Evolutionary conservation across 2,113 vertebrate species (phyloP), one percentile per base, ranked within the genome.

Genomic region (Hydropotes inermis): DNA sequence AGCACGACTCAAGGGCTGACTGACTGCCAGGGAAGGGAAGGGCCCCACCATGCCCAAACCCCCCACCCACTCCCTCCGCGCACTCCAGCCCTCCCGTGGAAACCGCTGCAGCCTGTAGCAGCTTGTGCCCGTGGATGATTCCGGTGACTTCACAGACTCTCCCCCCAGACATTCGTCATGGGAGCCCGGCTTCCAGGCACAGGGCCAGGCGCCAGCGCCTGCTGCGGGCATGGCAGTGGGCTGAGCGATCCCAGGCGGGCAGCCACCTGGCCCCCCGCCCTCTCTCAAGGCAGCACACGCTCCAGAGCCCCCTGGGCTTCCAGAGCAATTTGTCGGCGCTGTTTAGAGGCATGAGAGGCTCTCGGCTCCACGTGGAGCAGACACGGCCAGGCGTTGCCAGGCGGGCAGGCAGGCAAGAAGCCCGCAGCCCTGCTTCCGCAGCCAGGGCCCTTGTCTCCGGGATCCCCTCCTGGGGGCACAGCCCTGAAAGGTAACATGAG

Each of bases 111-210:
- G 93, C 97, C 94, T 97, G 94, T 90, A 58, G 94, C 87, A 82
- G 92, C 94, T 87, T 96, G 96, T 94, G 92, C 90, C 82, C 23
- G 12, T 43, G 47, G 3, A 9, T 57, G 85, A 83, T 83, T 92
- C 79, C 95, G 61, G 45, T 45, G 83, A 23, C 96, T 94, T 84
- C 79, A 30, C 95, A 86, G 74, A 95, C 43, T 28, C 79, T 93
- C 57, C 95, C 93, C 78, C 36, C 85, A 97, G 97, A 96, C 95
- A 1, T 70, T 93, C 55, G 76, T 98, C 97, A 98, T 83, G 95
- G 87, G 85, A 97, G 87, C 95, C 94, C 9, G 1, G 83, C 87
- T 87, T 78, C 89, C 14, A 47, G 97, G 97, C 94, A 15, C 9
- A 1, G 74, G 16, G 96, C 97, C 94, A 94, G 95, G 94, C 82